These are phyloP conservation scores for Zapornia atra DNA, from an alignment of 2,113 vertebrate species.

Conservation along the genomic window DNA sequence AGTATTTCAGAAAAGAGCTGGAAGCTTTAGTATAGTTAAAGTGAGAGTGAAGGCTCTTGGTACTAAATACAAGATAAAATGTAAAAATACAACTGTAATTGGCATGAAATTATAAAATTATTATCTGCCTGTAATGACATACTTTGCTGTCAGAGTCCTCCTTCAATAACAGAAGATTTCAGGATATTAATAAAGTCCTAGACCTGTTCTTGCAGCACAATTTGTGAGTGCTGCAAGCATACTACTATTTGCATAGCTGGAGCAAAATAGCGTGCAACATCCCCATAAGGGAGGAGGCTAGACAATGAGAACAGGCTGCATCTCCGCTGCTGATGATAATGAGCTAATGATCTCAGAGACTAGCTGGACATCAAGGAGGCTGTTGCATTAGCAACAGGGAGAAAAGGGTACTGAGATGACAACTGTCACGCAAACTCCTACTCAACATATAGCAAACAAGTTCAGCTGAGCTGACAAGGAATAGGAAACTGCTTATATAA, in stretches of 20 bases:
- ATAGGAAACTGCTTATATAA: not conserved
- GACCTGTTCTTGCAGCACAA: not conserved
- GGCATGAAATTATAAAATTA: not conserved
- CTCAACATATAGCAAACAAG: not conserved
- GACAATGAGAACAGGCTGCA: not conserved
- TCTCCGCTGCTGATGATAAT: not conserved
- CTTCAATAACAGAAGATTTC: not conserved
- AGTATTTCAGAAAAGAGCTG: not conserved
- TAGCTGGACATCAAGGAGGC: not conserved
- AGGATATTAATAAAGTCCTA: not conserved
- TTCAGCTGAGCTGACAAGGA: not conserved
- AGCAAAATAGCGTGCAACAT: not conserved
- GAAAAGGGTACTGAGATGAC: not conserved
- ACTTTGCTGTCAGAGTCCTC: not conserved
- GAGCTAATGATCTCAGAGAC: not conserved
- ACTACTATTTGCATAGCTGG: not conserved
- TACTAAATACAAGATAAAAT: not conserved
- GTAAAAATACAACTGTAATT: not conserved
- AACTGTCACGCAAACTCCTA: not conserved
- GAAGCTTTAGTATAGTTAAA: not conserved
- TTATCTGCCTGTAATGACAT: not conserved
- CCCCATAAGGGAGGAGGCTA: not conserved
- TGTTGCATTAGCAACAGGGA: not conserved
- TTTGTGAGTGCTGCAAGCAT: not conserved
- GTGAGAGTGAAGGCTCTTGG: not conserved